Conservation (phyloP, 1,140 invertebrate genomes). For the Maconellicoccus hirsutus region DNA sequence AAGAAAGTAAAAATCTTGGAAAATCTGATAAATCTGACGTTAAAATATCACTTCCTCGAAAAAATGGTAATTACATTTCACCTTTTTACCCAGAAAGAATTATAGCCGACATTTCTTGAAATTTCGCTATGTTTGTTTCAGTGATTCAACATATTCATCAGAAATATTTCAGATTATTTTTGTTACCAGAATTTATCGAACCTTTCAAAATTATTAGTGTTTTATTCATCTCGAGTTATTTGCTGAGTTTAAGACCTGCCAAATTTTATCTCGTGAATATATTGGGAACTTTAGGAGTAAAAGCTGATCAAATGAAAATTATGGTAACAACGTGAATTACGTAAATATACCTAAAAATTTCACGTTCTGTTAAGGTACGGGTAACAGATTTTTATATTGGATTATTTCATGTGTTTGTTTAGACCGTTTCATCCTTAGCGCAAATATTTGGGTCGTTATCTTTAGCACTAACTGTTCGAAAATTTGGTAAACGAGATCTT, state of each 20-base stretch:
- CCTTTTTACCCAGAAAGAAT: too few relatives aligned
- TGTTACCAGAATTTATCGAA: background rate
- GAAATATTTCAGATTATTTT: background rate
- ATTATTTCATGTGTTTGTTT: too few relatives aligned
- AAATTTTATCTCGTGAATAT: background rate
- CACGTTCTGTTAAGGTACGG: too few relatives aligned
- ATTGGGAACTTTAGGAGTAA: background rate
- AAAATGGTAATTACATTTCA: too few relatives aligned
- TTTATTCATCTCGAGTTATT: background rate
- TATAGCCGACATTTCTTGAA: too few relatives aligned
- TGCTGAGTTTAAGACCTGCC: background rate
- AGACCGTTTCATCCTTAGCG: background rate
- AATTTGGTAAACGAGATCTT: slow-evolving; percentile 13
- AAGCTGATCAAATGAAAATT: background rate
- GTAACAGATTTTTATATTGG: too few relatives aligned
- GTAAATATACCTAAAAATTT: too few relatives aligned
- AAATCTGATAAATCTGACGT: background rate
- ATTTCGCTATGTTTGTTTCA: background rate
- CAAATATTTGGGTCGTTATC: background rate
- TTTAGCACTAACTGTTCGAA: background rate
- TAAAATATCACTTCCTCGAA: background rate
- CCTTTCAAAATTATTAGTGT: background rate
- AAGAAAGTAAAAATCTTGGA: background rate
- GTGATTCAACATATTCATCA: background rate
- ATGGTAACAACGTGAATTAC: background rate